Conservation (phyloP, 2,888 invertebrate species). For the Epinotia brunnichana region DNA sequence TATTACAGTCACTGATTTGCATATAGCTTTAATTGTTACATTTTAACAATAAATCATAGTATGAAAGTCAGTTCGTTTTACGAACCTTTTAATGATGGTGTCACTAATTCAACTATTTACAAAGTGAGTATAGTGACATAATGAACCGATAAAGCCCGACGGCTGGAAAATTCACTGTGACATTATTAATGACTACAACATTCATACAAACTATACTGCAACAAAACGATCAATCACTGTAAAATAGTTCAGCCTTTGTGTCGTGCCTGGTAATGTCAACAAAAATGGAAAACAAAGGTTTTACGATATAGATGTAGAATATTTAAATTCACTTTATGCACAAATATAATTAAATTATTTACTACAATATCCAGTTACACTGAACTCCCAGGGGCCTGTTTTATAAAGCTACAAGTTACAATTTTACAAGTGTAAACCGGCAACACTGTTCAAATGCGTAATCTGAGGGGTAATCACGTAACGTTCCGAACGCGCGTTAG, state of each 20-base stretch:
- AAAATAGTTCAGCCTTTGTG: not conserved
- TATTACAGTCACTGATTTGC: too few species aligned
- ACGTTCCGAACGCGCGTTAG: too few species aligned
- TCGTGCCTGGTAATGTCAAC: not conserved
- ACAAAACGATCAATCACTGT: not conserved
- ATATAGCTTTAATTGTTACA: too few species aligned
- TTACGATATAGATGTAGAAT: not conserved
- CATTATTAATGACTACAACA: not conserved
- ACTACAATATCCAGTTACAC: not conserved
- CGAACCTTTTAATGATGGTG: not conserved
- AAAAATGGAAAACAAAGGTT: not conserved
- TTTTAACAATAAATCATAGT: too few species aligned
- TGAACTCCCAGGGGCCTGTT: not conserved
- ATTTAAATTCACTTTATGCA: not conserved
- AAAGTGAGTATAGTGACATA: not conserved
- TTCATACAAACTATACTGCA: constrained; percentile 1
- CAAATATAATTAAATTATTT: not conserved
- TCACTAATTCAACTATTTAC: not conserved
- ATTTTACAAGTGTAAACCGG: not conserved
- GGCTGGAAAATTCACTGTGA: not conserved
- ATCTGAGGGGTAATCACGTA: too few species aligned
- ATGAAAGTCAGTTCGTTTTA: too few species aligned
- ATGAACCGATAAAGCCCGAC: not conserved
- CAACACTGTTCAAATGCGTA: too few species aligned
- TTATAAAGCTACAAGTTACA: too few species aligned